Base-by-base conservation (phyloP, 2,888 invertebrate species). In the Steromphala cineraria region DNA sequence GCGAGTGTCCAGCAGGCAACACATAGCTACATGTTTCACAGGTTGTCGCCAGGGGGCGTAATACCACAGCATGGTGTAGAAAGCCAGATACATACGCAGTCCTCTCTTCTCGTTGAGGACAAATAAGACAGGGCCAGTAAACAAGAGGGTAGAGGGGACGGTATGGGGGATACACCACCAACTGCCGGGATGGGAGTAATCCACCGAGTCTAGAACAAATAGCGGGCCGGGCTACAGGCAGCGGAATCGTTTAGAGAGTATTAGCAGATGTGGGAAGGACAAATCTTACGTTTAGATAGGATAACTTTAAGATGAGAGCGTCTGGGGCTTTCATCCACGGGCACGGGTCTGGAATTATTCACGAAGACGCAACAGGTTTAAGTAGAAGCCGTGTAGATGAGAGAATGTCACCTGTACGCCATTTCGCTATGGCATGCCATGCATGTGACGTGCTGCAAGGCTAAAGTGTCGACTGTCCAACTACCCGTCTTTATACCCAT, bases 241-340 rank as follows among this genome's bases (percentile, higher is more conserved):
- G 71, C 19, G 15, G 19, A 19, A 13, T 71, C 40, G 71, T 36
- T 71, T 71, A 40, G 71, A 40, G 36, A 71, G 40, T 36, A 71
- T 71, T 71, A 71, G 19, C n/a, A 71, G 71, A 71, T 71, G 71
- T 71, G 71, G 71, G 71, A 71, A 71, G 31, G 36, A n/a, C 31
- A 71, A 71, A 71, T 71, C 71, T 40, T 71, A 15, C 71, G 71
- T 71, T 71, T 71, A 71, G 71, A 71, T 40, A 71, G 40, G 71
- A 28, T 71, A 36, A 71, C 28, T 40, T 67, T 36, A 71, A 36
- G 71, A 71, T 71, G 71, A 71, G 19, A 71, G 19, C 71, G 31
- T 71, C 28, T 28, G 19, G 36, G 71, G 36, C 19, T 19, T 31
- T 71, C 36, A 71, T 36, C 40, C 71, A 31, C 19, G 71, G 71